Evolutionary conservation across 2,888 invertebrate species (phyloP).

Genomic region (Cephus sareptanus): DNA sequence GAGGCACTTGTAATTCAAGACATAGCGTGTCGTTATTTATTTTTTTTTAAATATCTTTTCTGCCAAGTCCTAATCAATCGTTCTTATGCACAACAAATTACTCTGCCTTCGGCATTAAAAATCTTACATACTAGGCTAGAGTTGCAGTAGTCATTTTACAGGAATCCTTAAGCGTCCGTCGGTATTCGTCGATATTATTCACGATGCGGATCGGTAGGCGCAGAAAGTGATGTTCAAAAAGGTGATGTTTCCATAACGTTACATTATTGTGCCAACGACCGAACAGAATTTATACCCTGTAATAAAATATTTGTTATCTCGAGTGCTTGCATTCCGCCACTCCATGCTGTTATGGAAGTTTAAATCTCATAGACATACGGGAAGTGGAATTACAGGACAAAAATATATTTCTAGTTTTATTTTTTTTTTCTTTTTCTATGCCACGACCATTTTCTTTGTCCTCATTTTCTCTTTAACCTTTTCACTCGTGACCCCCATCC

Average conservation of each 20-base stretch:
- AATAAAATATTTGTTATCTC: constrained; percentile 2
- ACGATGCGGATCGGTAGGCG: neutral
- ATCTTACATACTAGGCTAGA: too few species aligned
- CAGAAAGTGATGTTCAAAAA: neutral
- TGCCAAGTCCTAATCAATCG: neutral
- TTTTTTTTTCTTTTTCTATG: neutral
- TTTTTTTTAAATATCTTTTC: neutral
- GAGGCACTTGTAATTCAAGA: neutral
- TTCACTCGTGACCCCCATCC: neutral
- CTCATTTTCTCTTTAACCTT: neutral
- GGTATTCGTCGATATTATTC: neutral
- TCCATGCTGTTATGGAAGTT: neutral
- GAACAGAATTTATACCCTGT: neutral
- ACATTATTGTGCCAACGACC: neutral
- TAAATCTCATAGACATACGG: neutral
- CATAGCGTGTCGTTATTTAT: neutral
- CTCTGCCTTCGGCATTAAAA: neutral
- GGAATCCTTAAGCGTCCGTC: neutral
- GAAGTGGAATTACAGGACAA: neutral
- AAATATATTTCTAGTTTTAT: neutral
- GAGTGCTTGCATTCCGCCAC: neutral
- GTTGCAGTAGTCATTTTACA: neutral
- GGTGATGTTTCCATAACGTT: neutral
- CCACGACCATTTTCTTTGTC: neutral
- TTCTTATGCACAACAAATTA: neutral